These are phyloP conservation scores for Argya squamiceps DNA, from an alignment of 2,797 vertebrate genomes.

Conservation along the genomic window DNA sequence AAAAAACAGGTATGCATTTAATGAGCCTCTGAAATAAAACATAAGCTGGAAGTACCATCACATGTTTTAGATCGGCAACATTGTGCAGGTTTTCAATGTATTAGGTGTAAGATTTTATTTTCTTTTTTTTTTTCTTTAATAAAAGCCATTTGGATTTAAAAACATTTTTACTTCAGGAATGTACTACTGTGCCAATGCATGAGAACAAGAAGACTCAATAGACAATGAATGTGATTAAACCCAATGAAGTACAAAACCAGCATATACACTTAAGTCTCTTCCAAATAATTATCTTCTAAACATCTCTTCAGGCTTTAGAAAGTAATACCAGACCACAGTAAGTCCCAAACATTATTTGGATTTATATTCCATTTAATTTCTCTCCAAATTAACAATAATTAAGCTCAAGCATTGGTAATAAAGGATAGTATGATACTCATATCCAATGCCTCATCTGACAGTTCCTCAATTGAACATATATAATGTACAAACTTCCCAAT, in stretches of 20 bases:
- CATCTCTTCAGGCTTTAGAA: background rate
- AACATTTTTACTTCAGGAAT: background rate
- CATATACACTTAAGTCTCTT: background rate
- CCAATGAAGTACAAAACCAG: background rate
- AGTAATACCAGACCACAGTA: background rate
- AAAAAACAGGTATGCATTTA: conserved; percentile 43
- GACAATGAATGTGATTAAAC: background rate
- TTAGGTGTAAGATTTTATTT: conserved; percentile 11
- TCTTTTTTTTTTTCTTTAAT: background rate
- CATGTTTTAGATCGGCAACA: conserved; percentile 28
- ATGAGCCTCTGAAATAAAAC: conserved; percentile 28
- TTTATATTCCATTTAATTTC: background rate
- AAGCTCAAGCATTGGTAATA: background rate
- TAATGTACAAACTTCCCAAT: background rate
- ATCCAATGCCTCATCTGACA: background rate
- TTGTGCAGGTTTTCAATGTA: background rate
- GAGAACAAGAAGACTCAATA: background rate
- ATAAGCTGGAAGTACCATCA: conserved; percentile 30
- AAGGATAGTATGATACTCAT: background rate
- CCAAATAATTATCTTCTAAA: background rate
- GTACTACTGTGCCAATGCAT: background rate
- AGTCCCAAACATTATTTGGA: background rate
- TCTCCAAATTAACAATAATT: background rate
- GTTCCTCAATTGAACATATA: background rate
- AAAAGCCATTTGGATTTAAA: conserved; percentile 32